Conservation (phyloP, 1,140 invertebrate genomes). For the Leptestheria dahalacensis region DNA sequence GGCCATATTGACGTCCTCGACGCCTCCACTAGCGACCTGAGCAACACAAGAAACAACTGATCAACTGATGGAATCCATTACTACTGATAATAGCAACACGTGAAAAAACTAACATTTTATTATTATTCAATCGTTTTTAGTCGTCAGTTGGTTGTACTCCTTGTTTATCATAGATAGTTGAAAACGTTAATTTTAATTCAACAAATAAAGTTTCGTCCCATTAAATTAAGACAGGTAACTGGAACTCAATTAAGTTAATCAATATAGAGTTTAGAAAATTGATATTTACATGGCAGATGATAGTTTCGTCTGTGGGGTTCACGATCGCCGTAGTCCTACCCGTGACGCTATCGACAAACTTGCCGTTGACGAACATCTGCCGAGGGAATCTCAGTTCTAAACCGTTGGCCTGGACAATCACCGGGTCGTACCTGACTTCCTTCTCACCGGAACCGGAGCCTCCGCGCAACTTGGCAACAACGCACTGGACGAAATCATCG, state of each 20-base stretch:
- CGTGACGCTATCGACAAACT: conserved; percentile 64
- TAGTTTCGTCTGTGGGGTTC: conserved; percentile 71
- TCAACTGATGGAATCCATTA: too few relatives aligned
- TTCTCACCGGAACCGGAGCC: conserved; percentile 26
- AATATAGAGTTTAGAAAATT: neutral
- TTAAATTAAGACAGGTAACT: too few relatives aligned
- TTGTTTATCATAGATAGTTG: too few relatives aligned
- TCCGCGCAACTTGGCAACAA: conserved; percentile 49
- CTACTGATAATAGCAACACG: too few relatives aligned
- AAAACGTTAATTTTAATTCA: too few relatives aligned
- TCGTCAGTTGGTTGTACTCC: too few relatives aligned
- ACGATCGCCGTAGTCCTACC: conserved; percentile 46
- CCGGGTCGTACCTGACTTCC: conserved; percentile 48
- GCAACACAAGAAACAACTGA: conserved; percentile 29
- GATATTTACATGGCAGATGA: conserved; percentile 48
- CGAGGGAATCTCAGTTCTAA: conserved; percentile 67
- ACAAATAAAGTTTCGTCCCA: too few relatives aligned
- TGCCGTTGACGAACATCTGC: conserved; percentile 80
- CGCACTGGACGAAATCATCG: conserved; percentile 52
- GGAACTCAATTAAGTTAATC: conserved; percentile 7
- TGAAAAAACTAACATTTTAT: too few relatives aligned
- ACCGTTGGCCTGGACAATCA: conserved; percentile 65
- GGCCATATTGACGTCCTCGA: conserved; percentile 68
- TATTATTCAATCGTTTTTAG: too few relatives aligned
- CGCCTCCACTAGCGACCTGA: conserved; percentile 54